These are phyloP conservation scores for Mus minutoides DNA, from an alignment of 2,797 vertebrate species.

Conservation along the genomic window DNA sequence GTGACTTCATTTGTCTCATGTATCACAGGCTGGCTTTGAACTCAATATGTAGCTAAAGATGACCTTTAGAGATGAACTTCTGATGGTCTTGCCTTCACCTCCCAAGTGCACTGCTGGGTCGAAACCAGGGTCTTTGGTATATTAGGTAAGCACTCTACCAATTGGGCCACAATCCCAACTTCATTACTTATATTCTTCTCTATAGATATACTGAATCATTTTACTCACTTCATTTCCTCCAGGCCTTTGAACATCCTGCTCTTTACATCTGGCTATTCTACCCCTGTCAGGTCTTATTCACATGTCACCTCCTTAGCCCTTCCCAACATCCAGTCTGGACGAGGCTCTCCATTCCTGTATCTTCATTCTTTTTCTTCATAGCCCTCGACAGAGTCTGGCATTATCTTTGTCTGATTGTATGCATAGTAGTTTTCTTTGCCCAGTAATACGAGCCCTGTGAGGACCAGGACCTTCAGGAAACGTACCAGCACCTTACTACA, in stretches of 20 bases:
- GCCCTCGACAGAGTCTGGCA: background rate
- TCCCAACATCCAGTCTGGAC: background rate
- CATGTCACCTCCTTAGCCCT: background rate
- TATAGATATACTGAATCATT: background rate
- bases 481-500: background rate
- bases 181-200: background rate
- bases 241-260: background rate
- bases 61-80: background rate
- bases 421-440: background rate
- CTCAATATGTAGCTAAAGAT: background rate
- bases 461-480: background rate
- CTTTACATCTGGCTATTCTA: background rate
- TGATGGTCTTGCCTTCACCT: background rate
- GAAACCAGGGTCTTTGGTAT: background rate
- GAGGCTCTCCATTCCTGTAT: background rate
- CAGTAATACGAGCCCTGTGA: background rate
- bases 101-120: background rate
- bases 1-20: background rate
- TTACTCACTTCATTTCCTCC: background rate
- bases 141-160: background rate
- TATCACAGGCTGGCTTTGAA: background rate
- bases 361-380: background rate
- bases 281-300: background rate
- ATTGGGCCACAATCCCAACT: too few relatives aligned
- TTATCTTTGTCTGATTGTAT: background rate